phyloP scores from a whole-genome alignment of 2,888 invertebrate genomes.

The Stictocephala bisonia region DNA sequence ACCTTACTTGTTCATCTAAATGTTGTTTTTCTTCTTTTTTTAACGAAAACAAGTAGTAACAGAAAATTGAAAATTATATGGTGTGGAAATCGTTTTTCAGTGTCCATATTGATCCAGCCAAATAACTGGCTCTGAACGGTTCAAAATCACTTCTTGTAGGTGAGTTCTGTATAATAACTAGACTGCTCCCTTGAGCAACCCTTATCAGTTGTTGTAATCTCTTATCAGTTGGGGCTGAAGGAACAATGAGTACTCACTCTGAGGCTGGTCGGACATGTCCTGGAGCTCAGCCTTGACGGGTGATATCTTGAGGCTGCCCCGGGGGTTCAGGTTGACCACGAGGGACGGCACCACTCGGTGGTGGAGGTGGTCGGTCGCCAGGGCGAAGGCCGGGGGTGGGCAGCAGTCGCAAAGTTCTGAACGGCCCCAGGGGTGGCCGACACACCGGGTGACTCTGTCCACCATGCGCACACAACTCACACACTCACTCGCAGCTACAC shows the following conservation, averaged over 20 bases:
- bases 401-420: constrained; percentile 50
- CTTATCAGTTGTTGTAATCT: background rate
- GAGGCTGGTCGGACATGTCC: constrained; percentile 65
- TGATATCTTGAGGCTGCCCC: constrained; percentile 67
- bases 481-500: constrained; percentile 44
- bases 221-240: background rate
- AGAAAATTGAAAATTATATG: no score
- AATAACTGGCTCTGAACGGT: no score
- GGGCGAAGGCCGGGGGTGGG: constrained; percentile 54
- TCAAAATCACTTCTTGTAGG: no score
- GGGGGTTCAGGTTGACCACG: constrained; percentile 61
- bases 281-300: constrained; percentile 67
- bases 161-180: no score
- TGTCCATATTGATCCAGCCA: no score
- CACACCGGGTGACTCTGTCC: constrained; percentile 34
- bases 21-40: no score
- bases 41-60: no score
- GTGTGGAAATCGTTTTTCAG: no score
- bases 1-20: no score
- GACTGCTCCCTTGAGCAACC: no score
- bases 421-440: constrained; percentile 49
- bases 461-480: constrained; percentile 45
- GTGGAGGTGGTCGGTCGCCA: constrained; percentile 58
- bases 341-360: constrained; percentile 61
- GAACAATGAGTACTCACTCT: constrained; percentile 63